phyloP scores from a whole-genome alignment of 37 sponge, comb jelly and placozoan genomes.

The Halisarca cf. caerulea region DNA sequence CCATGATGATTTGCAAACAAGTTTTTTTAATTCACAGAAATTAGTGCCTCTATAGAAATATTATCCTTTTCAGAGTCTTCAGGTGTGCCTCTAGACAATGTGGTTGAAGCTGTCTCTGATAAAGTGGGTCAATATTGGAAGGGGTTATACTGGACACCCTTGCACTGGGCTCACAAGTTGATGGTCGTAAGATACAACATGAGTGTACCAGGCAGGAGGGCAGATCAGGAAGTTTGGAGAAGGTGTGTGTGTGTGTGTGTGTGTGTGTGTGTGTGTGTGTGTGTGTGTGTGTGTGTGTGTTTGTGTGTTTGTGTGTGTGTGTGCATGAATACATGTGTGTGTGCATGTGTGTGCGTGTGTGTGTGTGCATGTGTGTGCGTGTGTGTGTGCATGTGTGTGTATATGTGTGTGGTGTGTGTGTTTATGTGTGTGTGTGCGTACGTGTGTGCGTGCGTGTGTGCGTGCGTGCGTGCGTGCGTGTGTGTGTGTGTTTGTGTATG shows the following conservation, averaged over 20 bases:
- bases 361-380: conserved; percentile 11
- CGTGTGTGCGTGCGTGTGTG: no score
- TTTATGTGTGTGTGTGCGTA: conserved; percentile 7
- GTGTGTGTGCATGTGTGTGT: conserved; percentile 30
- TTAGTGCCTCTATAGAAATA: no score
- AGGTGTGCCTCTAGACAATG: neutral
- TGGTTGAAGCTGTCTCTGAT: neutral
- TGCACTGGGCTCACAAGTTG: neutral
- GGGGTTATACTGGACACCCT: neutral
- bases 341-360: neutral
- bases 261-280: neutral
- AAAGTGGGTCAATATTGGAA: neutral
- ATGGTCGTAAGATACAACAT: neutral
- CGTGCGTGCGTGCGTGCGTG: no score
- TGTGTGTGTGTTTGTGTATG: no score
- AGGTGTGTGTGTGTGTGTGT: conserved; percentile 12
- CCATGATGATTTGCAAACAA: no score
- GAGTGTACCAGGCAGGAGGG: conserved; percentile 16
- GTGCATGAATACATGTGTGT: no score
- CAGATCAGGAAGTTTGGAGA: neutral
- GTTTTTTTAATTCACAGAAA: no score
- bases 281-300: neutral
- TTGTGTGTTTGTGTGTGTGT: no score
- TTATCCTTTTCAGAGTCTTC: no score
- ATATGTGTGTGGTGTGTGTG: no score